phyloP scores from a whole-genome alignment of 2,797 vertebrate species.

The Pelodytes ibericus region DNA sequence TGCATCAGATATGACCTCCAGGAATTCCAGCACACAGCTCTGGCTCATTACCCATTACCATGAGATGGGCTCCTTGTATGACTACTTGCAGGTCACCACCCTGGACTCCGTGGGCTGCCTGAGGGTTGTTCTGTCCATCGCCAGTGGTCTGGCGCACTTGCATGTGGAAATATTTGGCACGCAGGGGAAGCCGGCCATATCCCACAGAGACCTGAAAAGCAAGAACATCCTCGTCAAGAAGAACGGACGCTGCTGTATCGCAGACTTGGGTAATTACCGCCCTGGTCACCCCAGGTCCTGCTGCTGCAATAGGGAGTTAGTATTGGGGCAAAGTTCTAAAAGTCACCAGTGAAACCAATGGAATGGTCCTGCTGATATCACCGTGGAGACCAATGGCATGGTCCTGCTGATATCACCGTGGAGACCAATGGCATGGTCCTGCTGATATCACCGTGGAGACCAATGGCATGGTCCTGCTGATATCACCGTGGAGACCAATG shows the following conservation, averaged over 20 bases:
- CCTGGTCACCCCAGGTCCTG: no score
- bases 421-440: no score
- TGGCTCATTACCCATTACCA: constrained; percentile 98
- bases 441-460: no score
- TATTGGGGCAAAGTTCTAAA: no score
- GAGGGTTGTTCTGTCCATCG: constrained; percentile 90
- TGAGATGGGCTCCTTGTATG: constrained; percentile 94
- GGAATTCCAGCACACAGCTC: constrained; percentile 96
- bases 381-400: no score
- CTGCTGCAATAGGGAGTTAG: no score
- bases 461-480: no score
- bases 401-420: no score
- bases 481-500: no score
- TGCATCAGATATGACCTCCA: constrained; percentile 96
- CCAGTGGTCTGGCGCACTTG: constrained; percentile 91
- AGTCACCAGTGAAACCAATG: no score
- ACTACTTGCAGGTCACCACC: constrained; percentile 93
- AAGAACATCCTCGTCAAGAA: constrained; percentile 97
- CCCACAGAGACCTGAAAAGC: constrained; percentile 96
- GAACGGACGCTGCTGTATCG: constrained; percentile 97
- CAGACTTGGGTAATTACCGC: constrained; percentile 85
- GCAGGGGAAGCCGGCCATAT: constrained; percentile 95
- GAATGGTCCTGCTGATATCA: no score
- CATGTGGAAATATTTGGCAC: constrained; percentile 98
- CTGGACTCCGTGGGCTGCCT: constrained; percentile 90